Conservation (phyloP, 2,888 invertebrate species). For the Clepsis dumicolana region DNA sequence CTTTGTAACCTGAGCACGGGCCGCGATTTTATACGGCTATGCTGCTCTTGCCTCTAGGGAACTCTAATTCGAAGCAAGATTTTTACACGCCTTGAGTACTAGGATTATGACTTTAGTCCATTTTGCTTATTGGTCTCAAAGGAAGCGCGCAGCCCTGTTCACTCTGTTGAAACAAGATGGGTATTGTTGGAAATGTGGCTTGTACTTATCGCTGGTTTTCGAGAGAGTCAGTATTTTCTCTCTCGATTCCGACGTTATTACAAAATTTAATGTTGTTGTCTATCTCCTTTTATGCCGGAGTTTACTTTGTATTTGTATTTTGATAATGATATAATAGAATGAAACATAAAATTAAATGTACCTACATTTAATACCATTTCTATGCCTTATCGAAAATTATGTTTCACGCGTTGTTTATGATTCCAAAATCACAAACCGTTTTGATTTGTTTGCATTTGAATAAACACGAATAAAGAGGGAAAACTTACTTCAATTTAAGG, state of each 20-base stretch:
- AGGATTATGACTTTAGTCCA: conserved; percentile 42
- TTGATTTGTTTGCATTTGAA: too few species aligned
- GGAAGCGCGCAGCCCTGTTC: conserved; percentile 22
- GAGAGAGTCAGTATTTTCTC: conserved; percentile 36
- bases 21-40: conserved; percentile 56
- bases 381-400: too few species aligned
- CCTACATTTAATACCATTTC: too few species aligned
- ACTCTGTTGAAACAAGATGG: conserved; percentile 31
- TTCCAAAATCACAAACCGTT: too few species aligned
- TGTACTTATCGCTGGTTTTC: conserved; percentile 24
- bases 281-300: conserved; percentile 17
- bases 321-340: neutral
- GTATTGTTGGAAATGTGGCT: conserved; percentile 16
- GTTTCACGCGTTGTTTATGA: too few species aligned
- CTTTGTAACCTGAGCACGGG: conserved; percentile 59
- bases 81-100: conserved; percentile 49
- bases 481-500: too few species aligned
- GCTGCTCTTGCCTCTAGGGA: conserved; percentile 46
- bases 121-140: conserved; percentile 41
- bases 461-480: too few species aligned
- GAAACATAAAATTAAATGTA: neutral
- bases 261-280: conserved; percentile 30
- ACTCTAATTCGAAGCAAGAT: conserved; percentile 56
- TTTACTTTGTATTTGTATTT: conserved; percentile 1
- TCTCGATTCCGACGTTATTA: conserved; percentile 21